A percentile compares a stretch with the other conserved stretches of the same genome.
phyloP scores from a whole-genome alignment of 2,797 vertebrate genomes.

The Sardinella longiceps region DNA sequence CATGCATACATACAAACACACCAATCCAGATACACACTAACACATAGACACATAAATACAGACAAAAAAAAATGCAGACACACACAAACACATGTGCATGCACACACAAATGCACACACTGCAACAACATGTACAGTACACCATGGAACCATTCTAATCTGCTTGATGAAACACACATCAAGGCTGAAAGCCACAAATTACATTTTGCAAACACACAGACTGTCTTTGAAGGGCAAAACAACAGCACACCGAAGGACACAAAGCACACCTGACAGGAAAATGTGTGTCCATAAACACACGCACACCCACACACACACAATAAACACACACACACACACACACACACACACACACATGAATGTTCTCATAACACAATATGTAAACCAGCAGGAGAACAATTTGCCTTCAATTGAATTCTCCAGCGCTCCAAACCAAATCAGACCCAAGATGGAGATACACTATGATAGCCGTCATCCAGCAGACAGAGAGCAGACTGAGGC shows the following conservation, averaged over 20 bases:
- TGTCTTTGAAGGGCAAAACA: background rate
- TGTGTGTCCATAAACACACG: slow-evolving; percentile 22
- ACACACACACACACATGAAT: background rate
- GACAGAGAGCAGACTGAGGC: too few relatives aligned
- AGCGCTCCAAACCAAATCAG: background rate
- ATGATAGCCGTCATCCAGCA: background rate
- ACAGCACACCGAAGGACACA: background rate
- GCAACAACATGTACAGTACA: background rate
- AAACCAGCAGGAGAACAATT: background rate
- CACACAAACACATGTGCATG: background rate
- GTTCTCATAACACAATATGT: background rate
- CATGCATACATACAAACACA: background rate
- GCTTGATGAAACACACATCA: background rate
- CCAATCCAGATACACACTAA: background rate
- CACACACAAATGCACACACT: background rate
- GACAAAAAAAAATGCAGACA: background rate
- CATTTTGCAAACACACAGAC: background rate
- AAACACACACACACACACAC: background rate
- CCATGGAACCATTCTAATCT: background rate
- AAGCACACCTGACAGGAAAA: background rate
- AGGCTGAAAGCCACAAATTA: background rate
- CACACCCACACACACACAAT: slow-evolving; percentile 2
- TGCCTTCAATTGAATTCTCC: background rate
- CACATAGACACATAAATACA: background rate
- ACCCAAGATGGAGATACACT: background rate